Evolutionary conservation across 2,888 invertebrate genomes (phyloP), one percentile per base, ranked within the genome.

Genomic region (Cyaniris semiargus): DNA sequence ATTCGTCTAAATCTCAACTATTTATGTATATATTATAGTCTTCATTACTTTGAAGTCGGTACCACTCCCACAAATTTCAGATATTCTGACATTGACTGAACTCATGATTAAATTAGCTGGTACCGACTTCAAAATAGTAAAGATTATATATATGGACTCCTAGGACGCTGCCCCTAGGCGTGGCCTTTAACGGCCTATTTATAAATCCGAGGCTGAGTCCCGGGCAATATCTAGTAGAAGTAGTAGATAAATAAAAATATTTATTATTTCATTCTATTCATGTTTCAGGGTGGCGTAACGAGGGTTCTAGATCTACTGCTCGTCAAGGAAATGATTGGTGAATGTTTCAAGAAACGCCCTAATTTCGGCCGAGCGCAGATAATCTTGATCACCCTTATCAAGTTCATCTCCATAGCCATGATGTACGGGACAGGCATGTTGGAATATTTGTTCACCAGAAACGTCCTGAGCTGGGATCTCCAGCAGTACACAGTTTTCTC

Each of bases 381-480:
- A n/a, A 86, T 94, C 82, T 84, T 91, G 34, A 87, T 93, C 27
- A 88, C 94, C 72, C 75, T 77, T 4, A 76, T 80, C 8, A 75
- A 84, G 75, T 82, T 88, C 10, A 77, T 93, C 1, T 84, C 83
- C 31, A 85, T 91, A 58, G 85, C 91, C 78, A 80, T 88, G 8
- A 23, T 89, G 1, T 88, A 92, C 79, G 95, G 95, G 1, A 88
- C 92, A 60, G 70, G 81, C 1, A 83, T 86, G 27, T 89, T 96
- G 31, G 90, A 91, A 76, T 96, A 95, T 83, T 84, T 96, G 78
- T 96, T 95, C 82, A 85, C 95, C 4, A 92, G 95, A 79, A 92
- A 94, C 72, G 94, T 94, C 82, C 94, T 96, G 79, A 89, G 94
- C 38, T 96, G 96, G 96, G 90, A 94, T 31, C 88, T 96, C 38